Conservation (phyloP, 2,113 vertebrate genomes). For the Cephalopholis sonnerati region DNA sequence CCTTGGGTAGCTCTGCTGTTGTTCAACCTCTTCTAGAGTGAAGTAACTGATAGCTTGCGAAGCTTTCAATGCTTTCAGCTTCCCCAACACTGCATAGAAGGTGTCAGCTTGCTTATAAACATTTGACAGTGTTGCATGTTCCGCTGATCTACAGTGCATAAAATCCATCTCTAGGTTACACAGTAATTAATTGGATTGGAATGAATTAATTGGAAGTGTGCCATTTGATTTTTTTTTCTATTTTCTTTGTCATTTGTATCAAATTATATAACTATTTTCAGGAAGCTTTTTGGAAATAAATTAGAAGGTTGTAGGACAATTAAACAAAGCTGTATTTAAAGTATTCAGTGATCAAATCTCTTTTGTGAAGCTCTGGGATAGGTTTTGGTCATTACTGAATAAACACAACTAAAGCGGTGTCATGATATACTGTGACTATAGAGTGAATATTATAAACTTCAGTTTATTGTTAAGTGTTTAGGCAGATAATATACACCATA, state of each 20-base stretch:
- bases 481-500: no score
- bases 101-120: neutral
- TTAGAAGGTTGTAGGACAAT: neutral
- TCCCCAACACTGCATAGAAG: no score
- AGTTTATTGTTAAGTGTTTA: no score
- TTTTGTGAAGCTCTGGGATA: neutral
- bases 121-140: neutral
- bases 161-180: neutral
- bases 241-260: no score
- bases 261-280: no score
- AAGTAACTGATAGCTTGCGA: no score
- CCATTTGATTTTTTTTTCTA: no score
- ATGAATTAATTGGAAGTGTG: neutral
- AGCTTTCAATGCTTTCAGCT: no score
- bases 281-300: neutral
- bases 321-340: neutral
- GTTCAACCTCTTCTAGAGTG: no score
- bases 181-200: neutral
- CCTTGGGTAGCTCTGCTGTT: no score
- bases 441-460: no score
- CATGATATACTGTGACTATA: no score
- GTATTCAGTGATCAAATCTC: neutral
- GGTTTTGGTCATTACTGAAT: neutral
- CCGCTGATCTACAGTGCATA: neutral
- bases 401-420: neutral